These are phyloP conservation scores for Orthosia incerta DNA, from an alignment of 2,888 invertebrate species.

Conservation along the genomic window DNA sequence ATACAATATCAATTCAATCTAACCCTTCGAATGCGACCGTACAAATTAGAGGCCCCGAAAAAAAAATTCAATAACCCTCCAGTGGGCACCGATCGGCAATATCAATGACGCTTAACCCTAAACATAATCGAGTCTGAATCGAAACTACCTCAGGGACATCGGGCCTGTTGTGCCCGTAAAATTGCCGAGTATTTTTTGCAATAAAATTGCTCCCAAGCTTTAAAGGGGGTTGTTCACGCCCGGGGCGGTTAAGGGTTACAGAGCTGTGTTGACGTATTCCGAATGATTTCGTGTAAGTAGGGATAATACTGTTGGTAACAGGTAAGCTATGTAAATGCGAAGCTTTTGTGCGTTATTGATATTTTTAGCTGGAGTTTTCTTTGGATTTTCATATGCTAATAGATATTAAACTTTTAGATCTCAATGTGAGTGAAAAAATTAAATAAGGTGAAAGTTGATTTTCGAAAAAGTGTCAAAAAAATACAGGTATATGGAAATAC, in stretches of 20 bases:
- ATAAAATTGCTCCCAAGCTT: slow-evolving; percentile 84
- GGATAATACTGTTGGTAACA: slow-evolving; percentile 73
- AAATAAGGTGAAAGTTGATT: neutral
- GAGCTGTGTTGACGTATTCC: slow-evolving; percentile 76
- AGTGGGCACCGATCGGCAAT: slow-evolving; percentile 86
- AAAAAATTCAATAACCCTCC: slow-evolving; percentile 87
- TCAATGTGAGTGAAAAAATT: neutral
- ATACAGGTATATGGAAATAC: neutral
- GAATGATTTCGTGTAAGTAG: slow-evolving; percentile 75
- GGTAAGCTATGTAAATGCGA: slow-evolving; percentile 67
- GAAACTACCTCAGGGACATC: slow-evolving; percentile 90
- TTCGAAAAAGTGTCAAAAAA: neutral
- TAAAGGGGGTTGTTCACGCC: slow-evolving; percentile 82
- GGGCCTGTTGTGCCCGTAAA: slow-evolving; percentile 85
- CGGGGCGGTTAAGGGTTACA: slow-evolving; percentile 80
- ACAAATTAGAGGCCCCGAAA: slow-evolving; percentile 86
- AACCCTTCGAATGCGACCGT: slow-evolving; percentile 78
- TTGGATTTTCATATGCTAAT: slow-evolving; percentile 26
- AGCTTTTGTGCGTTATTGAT: slow-evolving; percentile 47
- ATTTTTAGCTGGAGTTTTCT: slow-evolving; percentile 30
- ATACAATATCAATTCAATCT: slow-evolving; percentile 76
- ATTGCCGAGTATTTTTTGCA: slow-evolving; percentile 88
- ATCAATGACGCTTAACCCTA: slow-evolving; percentile 91
- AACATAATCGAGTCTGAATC: slow-evolving; percentile 90
- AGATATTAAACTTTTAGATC: neutral